Conservation (phyloP, 2,113 vertebrate species). For the Solenodon paradoxus region DNA sequence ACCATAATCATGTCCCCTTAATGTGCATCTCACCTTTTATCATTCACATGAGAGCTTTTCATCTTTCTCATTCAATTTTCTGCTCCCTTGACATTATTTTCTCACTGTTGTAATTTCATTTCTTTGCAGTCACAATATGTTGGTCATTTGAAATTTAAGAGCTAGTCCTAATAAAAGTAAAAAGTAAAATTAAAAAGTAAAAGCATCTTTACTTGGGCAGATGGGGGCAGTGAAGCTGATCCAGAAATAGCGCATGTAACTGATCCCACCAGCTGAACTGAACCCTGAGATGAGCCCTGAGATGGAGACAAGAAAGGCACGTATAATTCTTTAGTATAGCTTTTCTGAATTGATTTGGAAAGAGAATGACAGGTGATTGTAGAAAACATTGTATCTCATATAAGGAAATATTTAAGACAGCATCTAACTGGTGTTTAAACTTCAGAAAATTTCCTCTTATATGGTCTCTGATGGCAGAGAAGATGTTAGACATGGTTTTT, state of each 20-base stretch:
- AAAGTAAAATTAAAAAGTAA: too few relatives aligned
- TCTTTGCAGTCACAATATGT: not conserved
- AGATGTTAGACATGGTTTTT: not conserved
- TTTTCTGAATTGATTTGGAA: not conserved
- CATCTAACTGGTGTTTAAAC: not conserved
- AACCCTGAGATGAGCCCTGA: not conserved
- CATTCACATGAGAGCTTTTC: not conserved
- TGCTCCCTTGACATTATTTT: not conserved
- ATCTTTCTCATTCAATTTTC: not conserved
- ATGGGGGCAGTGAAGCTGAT: not conserved
- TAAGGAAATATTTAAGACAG: conserved; percentile 24
- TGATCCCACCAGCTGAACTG: not conserved
- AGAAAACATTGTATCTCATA: not conserved
- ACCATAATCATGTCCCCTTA: too few relatives aligned
- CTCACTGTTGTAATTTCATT: not conserved
- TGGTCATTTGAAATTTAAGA: not conserved
- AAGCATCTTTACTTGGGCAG: not conserved
- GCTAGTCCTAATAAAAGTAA: not conserved
- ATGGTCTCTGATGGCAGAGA: not conserved
- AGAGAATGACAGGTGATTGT: not conserved
- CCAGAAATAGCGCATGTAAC: not conserved
- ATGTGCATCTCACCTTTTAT: not conserved
- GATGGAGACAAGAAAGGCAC: not conserved
- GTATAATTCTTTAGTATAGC: not conserved
- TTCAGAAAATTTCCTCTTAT: conserved; percentile 7